A percentile compares a stretch with the other conserved stretches of the same genome.
These are phyloP conservation scores for Pyxicephalus adspersus DNA, from an alignment of 2,113 vertebrate species.

Conservation along the genomic window DNA sequence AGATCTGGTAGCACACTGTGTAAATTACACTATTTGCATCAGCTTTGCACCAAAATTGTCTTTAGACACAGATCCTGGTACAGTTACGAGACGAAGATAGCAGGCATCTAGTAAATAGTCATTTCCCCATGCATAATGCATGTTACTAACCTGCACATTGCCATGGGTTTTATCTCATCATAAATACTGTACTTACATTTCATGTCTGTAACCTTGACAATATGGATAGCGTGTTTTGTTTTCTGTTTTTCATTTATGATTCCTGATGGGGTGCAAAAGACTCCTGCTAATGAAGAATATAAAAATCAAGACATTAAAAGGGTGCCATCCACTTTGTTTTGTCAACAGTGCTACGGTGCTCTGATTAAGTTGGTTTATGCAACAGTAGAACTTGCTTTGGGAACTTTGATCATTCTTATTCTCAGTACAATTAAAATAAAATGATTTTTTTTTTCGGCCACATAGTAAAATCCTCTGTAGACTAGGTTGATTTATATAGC, in stretches of 20 bases:
- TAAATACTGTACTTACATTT: conserved; percentile 9
- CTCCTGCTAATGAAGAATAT: conserved; percentile 5
- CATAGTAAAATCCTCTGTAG: conserved; percentile 33
- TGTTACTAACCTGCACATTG: conserved; percentile 24
- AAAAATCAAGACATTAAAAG: background rate
- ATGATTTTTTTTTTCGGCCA: conserved; percentile 37
- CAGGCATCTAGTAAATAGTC: conserved; percentile 38
- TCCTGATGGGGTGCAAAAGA: conserved; percentile 23
- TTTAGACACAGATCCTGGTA: conserved; percentile 35
- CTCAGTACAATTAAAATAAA: conserved; percentile 41
- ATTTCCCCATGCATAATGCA: conserved; percentile 38
- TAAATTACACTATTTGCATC: conserved; percentile 37
- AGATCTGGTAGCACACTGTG: conserved; percentile 9
- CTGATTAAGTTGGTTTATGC: conserved; percentile 26
- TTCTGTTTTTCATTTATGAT: background rate
- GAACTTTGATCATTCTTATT: conserved; percentile 27
- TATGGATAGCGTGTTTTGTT: background rate
- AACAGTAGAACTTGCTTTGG: conserved; percentile 18
- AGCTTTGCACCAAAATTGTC: conserved; percentile 38
- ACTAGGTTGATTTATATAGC: conserved; percentile 25
- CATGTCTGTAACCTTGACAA: conserved; percentile 5
- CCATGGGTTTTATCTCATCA: conserved; percentile 7
- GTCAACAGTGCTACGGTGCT: background rate
- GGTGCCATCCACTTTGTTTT: background rate
- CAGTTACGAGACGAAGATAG: conserved; percentile 28